Conservation (phyloP, 23 tunicate genomes). For the Halocynthia roretzi region DNA sequence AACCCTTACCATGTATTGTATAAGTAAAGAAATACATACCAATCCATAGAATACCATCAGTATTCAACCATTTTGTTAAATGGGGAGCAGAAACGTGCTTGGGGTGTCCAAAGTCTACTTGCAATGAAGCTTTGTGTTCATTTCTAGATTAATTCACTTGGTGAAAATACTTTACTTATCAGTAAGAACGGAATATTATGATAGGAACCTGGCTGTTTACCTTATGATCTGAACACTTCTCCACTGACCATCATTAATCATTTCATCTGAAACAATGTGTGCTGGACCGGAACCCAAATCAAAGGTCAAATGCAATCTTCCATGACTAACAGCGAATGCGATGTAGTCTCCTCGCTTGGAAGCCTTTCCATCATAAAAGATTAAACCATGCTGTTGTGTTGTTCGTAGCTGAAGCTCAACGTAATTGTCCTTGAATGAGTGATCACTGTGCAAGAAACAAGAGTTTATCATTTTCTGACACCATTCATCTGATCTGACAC, state of each 20-base stretch:
- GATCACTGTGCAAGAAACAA: background rate
- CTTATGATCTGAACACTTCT: slow-evolving; percentile 35
- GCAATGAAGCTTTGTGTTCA: slow-evolving; percentile 30
- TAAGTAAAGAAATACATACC: slow-evolving; percentile 24
- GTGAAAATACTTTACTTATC: background rate
- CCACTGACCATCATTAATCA: slow-evolving; percentile 32
- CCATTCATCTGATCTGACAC: too few species aligned
- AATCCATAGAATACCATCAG: slow-evolving; percentile 61
- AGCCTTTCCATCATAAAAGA: slow-evolving; percentile 55
- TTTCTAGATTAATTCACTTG: slow-evolving; percentile 4
- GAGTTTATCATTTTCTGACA: too few species aligned
- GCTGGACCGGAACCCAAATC: slow-evolving; percentile 82
- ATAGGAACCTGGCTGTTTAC: background rate
- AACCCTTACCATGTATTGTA: too few species aligned
- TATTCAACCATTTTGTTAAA: slow-evolving; percentile 27
- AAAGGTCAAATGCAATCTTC: slow-evolving; percentile 38
- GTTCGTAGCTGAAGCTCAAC: slow-evolving; percentile 41
- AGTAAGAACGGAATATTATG: background rate
- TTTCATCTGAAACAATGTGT: slow-evolving; percentile 33
- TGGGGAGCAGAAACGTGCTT: slow-evolving; percentile 18
- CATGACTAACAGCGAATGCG: slow-evolving; percentile 34
- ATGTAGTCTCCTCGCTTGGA: slow-evolving; percentile 34
- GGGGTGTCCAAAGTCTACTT: slow-evolving; percentile 30
- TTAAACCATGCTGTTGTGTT: slow-evolving; percentile 36
- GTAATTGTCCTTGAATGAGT: slow-evolving; percentile 24